These are phyloP conservation scores for Drosophila pseudotakahashii DNA, from an alignment of 2,888 invertebrate species.

Conservation along the genomic window DNA sequence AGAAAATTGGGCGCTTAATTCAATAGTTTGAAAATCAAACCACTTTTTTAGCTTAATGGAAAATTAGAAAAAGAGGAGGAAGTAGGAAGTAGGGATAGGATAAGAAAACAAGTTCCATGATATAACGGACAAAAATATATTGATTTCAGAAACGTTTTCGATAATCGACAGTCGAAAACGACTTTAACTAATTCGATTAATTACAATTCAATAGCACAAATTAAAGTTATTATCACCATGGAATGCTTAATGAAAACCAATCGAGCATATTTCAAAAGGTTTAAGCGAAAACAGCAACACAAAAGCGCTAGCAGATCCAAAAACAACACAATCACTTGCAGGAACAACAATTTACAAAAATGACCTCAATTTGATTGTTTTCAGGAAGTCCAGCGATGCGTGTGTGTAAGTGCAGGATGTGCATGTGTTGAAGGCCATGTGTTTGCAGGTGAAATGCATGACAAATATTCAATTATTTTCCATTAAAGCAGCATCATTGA, in stretches of 20 bases:
- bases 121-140: too few species aligned
- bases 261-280: conserved; percentile 38
- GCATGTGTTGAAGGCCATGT: conserved; percentile 12
- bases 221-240: conserved; percentile 20
- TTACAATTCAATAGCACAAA: conserved; percentile 13
- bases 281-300: conserved; percentile 11
- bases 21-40: too few species aligned
- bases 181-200: conserved; percentile 14
- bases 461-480: conserved; percentile 70
- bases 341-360: conserved; percentile 45
- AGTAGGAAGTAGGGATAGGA: too few species aligned
- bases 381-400: conserved; percentile 46
- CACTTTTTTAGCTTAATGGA: too few species aligned
- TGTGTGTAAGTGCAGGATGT: conserved; percentile 23
- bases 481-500: conserved; percentile 67
- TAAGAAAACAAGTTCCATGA: too few species aligned
- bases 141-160: too few species aligned
- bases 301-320: conserved; percentile 4
- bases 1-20: too few species aligned
- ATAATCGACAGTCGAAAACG: not conserved
- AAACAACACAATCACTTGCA: conserved; percentile 30
- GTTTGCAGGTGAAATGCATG: conserved; percentile 35
- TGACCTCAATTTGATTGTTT: conserved; percentile 59
- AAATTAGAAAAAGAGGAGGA: too few species aligned
- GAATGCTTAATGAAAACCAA: conserved; percentile 31